Evolutionary conservation across 1,140 invertebrate species (phyloP).

Genomic region (Doryteuthis pealeii): DNA sequence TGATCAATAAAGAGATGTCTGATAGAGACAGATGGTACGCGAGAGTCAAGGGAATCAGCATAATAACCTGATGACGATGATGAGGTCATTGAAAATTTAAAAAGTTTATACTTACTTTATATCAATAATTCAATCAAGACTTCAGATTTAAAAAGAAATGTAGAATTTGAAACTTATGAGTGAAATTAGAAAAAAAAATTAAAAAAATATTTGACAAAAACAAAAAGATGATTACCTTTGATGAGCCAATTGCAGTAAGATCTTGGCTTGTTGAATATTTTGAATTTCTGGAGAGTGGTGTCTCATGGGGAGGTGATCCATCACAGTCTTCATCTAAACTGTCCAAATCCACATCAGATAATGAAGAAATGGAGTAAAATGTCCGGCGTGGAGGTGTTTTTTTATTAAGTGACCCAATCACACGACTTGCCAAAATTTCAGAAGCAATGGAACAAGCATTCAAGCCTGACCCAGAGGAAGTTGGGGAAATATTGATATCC

Average conservation of each 20-base stretch:
- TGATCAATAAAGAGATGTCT: too few relatives aligned
- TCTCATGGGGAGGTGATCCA: neutral
- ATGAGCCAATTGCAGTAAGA: neutral
- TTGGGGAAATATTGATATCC: too few relatives aligned
- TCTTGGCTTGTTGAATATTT: conserved; percentile 4
- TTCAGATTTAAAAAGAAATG: too few relatives aligned
- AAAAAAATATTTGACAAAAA: neutral
- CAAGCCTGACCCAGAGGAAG: neutral
- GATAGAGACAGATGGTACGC: too few relatives aligned
- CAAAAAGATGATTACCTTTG: neutral
- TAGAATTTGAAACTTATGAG: too few relatives aligned
- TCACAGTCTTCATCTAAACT: neutral
- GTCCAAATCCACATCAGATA: neutral
- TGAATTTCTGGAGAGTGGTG: neutral
- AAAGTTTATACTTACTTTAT: too few relatives aligned
- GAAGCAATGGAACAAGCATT: conserved; percentile 7
- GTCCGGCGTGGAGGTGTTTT: conserved; percentile 3
- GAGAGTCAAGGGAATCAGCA: too few relatives aligned
- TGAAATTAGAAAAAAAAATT: neutral
- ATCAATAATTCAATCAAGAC: too few relatives aligned
- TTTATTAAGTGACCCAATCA: neutral
- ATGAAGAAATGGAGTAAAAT: conserved; percentile 1
- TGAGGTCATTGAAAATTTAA: too few relatives aligned
- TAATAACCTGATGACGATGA: too few relatives aligned
- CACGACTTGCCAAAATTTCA: neutral